A percentile compares a stretch with the other conserved stretches of the same genome.
These are phyloP conservation scores for Muscicapa striata DNA, from an alignment of 2,797 vertebrate genomes.

Conservation along the genomic window DNA sequence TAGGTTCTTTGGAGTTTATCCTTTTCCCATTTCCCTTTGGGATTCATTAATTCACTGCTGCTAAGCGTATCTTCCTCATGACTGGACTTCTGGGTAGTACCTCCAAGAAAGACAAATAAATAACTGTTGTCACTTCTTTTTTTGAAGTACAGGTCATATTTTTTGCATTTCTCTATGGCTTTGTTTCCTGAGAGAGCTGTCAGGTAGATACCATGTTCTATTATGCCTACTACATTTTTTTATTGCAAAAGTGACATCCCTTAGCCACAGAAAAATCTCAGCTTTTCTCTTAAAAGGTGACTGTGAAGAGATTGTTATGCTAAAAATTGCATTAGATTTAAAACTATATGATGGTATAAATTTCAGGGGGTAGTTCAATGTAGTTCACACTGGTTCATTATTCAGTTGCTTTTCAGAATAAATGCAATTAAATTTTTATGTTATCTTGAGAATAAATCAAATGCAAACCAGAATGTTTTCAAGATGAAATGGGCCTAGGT, in stretches of 20 bases:
- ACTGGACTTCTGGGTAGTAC: not conserved
- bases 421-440: not conserved
- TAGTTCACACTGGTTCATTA: not conserved
- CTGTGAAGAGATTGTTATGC: not conserved
- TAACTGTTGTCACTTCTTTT: not conserved
- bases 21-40: not conserved
- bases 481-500: not conserved
- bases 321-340: not conserved
- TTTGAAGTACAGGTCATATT: not conserved
- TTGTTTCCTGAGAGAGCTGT: not conserved
- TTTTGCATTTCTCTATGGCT: not conserved
- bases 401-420: not conserved
- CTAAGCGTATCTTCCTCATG: not conserved
- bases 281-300: not conserved
- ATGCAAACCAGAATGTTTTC: not conserved
- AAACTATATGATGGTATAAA: not conserved
- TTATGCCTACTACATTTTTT: not conserved
- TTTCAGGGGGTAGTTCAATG: not conserved
- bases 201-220: not conserved
- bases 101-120: not conserved
- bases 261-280: not conserved
- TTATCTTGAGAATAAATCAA: not conserved
- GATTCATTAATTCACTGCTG: slow-evolving; percentile 13
- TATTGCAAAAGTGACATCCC: not conserved
- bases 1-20: not conserved